phyloP scores from a whole-genome alignment of 2,888 invertebrate genomes.

The Drosophila gaucha region DNA sequence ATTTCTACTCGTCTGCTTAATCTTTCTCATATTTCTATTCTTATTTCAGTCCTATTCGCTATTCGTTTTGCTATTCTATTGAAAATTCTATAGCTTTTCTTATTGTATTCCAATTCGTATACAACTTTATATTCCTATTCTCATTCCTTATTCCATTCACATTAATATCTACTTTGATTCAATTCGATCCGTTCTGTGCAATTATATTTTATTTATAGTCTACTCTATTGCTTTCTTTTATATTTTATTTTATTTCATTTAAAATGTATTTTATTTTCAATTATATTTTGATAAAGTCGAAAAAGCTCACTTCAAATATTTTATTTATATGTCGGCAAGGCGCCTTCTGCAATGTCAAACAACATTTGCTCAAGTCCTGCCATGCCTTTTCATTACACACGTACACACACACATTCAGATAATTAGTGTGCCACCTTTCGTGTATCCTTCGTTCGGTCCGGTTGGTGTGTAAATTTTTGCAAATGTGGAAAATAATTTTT shows the following conservation, averaged over 20 bases:
- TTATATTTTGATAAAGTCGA: not conserved
- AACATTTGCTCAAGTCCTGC: slow-evolving; percentile 16
- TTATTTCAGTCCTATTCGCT: not conserved
- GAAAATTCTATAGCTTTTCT: too few relatives aligned
- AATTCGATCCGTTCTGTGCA: not conserved
- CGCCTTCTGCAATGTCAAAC: slow-evolving; percentile 12
- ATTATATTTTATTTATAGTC: not conserved
- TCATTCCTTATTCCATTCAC: not conserved
- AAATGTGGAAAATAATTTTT: slow-evolving; percentile 65
- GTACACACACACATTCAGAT: slow-evolving; percentile 20
- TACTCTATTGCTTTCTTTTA: not conserved
- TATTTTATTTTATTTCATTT: not conserved
- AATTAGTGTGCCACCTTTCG: slow-evolving; percentile 38
- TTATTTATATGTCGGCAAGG: slow-evolving; percentile 3
- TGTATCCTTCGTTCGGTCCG: slow-evolving; percentile 39
- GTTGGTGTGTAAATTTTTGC: slow-evolving; percentile 42
- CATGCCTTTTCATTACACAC: slow-evolving; percentile 42
- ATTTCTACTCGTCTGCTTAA: too few relatives aligned
- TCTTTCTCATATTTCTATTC: too few relatives aligned
- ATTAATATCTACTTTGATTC: not conserved
- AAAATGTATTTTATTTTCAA: not conserved
- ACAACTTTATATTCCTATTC: not conserved
- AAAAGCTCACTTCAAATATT: not conserved
- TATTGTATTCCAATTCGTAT: too few relatives aligned
- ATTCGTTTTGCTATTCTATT: too few relatives aligned